These are phyloP conservation scores for Cheilosia soror DNA, from an alignment of 2,888 invertebrate genomes.

Conservation along the genomic window DNA sequence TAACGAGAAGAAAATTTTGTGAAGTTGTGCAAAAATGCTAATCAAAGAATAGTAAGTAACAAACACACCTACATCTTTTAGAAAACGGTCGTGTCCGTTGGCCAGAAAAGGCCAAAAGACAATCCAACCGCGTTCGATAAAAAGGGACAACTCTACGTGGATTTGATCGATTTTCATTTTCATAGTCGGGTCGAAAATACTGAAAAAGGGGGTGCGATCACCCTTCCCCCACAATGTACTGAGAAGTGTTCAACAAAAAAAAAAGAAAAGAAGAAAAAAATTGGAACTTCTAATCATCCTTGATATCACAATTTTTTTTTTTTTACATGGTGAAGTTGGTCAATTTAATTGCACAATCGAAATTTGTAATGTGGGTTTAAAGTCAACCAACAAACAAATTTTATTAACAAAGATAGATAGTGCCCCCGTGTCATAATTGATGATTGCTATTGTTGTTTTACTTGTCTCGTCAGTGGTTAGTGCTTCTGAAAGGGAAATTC, in stretches of 20 bases:
- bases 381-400: background rate
- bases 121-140: slow-evolving; percentile 49
- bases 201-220: slow-evolving; percentile 72
- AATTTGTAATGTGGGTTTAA: background rate
- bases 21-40: slow-evolving; percentile 74
- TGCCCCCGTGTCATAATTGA: slow-evolving; percentile 34
- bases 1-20: slow-evolving; percentile 47
- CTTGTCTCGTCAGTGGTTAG: slow-evolving; percentile 5
- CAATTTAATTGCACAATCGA: slow-evolving; percentile 26
- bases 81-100: slow-evolving; percentile 12
- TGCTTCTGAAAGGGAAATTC: slow-evolving; percentile 12
- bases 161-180: slow-evolving; percentile 68
- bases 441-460: slow-evolving; percentile 7
- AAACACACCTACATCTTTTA: slow-evolving; percentile 43
- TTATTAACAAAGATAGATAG: slow-evolving; percentile 7
- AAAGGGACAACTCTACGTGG: slow-evolving; percentile 55
- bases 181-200: slow-evolving; percentile 37
- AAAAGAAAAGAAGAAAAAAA: slow-evolving; percentile 16
- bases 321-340: background rate
- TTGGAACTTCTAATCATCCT: slow-evolving; percentile 6
- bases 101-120: slow-evolving; percentile 57
- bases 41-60: slow-evolving; percentile 74
- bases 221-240: slow-evolving; percentile 39
- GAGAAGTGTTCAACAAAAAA: background rate
- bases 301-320: background rate